phyloP scores from a whole-genome alignment of 2,113 vertebrate species.

The Zosterops lateralis region DNA sequence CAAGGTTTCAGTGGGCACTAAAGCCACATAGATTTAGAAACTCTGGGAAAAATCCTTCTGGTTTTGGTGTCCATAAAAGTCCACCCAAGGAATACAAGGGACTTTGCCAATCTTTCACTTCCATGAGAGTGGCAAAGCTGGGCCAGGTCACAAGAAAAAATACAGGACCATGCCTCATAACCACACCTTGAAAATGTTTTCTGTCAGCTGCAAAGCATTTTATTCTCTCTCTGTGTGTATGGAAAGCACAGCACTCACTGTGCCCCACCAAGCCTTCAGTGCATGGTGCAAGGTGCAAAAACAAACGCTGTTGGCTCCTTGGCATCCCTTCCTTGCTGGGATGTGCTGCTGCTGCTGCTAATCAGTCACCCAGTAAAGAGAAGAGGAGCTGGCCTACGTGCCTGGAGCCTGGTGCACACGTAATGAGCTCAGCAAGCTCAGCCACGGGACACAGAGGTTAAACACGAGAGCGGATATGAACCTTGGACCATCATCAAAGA shows the following conservation, averaged over 20 bases:
- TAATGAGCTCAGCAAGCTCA: not conserved
- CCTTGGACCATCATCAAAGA: slow-evolving; percentile 55
- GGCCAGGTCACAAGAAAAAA: not conserved
- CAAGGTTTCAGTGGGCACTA: not conserved
- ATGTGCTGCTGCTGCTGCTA: not conserved
- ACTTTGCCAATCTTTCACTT: not conserved
- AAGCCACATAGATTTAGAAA: not conserved
- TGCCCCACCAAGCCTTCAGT: not conserved
- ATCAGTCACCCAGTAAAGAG: not conserved
- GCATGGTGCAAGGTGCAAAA: not conserved
- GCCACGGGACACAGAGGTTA: not conserved
- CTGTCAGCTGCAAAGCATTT: not conserved
- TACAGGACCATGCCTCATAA: not conserved
- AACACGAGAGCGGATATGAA: slow-evolving; percentile 49
- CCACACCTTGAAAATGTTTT: not conserved
- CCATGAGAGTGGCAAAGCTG: not conserved
- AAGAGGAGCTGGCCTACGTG: slow-evolving; percentile 43
- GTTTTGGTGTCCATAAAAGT: not conserved
- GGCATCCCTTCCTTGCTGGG: not conserved
- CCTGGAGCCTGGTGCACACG: not conserved
- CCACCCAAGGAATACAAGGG: not conserved
- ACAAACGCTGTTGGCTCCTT: not conserved
- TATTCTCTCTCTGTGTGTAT: not conserved
- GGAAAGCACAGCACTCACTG: rapidly evolving
- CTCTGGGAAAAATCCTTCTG: not conserved